phyloP scores from a whole-genome alignment of 92 coral and sea anemone genomes.

The Porites evermanni region DNA sequence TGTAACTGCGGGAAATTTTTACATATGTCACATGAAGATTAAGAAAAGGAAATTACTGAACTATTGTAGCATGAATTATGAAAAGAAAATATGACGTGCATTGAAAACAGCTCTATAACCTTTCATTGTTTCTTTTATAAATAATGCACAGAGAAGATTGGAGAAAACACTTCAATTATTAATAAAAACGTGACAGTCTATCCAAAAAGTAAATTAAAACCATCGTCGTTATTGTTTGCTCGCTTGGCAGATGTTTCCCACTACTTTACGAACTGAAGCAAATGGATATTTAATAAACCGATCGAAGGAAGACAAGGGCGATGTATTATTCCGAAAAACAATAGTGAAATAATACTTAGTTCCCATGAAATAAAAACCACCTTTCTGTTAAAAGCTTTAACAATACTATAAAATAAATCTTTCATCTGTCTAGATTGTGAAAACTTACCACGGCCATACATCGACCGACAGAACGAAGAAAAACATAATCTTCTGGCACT shows the following conservation, averaged over 20 bases:
- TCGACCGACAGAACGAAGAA: slow-evolving; percentile 96
- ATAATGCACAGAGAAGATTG: background rate
- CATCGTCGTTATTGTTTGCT: background rate
- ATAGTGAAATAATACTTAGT: background rate
- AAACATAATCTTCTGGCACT: slow-evolving; percentile 93
- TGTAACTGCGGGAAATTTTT: no score
- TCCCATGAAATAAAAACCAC: background rate
- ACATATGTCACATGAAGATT: no score
- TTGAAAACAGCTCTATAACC: slow-evolving; percentile 5
- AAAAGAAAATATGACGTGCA: background rate
- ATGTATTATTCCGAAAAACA: background rate
- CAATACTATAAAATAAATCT: background rate
- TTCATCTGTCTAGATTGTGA: background rate
- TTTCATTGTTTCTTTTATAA: background rate
- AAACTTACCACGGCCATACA: slow-evolving; percentile 97
- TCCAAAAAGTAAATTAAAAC: background rate
- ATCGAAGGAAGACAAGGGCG: background rate
- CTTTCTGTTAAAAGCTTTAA: background rate
- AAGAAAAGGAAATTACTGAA: background rate
- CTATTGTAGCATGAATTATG: background rate
- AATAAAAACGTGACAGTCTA: background rate
- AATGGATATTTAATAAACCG: background rate
- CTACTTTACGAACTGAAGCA: background rate
- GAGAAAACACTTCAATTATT: slow-evolving; percentile 3
- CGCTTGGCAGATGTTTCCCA: slow-evolving; percentile 28